Evolutionary conservation across 2,888 invertebrate genomes (phyloP), one percentile per base, ranked within the genome.

Genomic region (Lycocerus yunnanus): DNA sequence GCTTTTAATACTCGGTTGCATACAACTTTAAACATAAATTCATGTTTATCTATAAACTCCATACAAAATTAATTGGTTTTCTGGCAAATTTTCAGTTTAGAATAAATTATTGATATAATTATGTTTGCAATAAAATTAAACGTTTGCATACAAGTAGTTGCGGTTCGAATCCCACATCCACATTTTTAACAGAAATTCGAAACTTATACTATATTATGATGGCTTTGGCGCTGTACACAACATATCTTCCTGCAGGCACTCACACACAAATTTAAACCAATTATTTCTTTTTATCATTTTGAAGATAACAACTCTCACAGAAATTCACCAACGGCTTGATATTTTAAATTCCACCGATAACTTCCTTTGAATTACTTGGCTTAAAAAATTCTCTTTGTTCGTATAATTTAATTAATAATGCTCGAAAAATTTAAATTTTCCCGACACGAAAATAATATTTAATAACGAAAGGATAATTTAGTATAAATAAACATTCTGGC

Each of bases 1-100:
- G 6, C 43, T 43, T 43, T 43, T 43, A 43, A 43, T 43, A 43
- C 43, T 43, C 43, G 6, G 43, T 43, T 43, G 43, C 43, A 43
- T 43, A n/a, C 18, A 63, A 63, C 61, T 63, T 63, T 18, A 63
- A 18, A 63, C 61, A 63, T 63, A 63, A 63, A 63, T 63, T 63
- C 1, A 8, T 63, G 61, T 63, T 63, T 63, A 63, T 63, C 61
- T 63, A 16, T 63, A 63, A 18, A 63, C 43, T 43, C n/a, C 6
- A 27, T 27, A n/a, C 8, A 43, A 43, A 43, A 43, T n/a, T 43
- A 43, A 43, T n/a, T 43, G 4, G 43, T 43, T 43, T 27, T 27
- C 27, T 27, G 3, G 5, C 13, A 27, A 27, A 27, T 27, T 27
- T 43, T n/a, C 27, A 43, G n/a, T n/a, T n/a, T 4, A 43, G n/a